Evolutionary conservation across 2,888 invertebrate genomes (phyloP), one percentile per base, ranked within the genome.

Genomic region (Agrotis puta): DNA sequence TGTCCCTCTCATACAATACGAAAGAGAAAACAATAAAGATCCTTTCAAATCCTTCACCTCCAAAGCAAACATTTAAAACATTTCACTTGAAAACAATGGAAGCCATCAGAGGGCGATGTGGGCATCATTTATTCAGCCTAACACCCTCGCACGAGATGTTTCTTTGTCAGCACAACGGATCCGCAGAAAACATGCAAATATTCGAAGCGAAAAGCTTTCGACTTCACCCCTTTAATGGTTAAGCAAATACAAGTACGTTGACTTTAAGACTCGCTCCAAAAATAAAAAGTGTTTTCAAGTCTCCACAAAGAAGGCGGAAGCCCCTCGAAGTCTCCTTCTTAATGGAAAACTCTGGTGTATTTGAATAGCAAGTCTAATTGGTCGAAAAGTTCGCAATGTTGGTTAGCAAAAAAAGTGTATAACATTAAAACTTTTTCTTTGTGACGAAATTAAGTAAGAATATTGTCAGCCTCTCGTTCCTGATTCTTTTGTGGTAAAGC

Each of bases 181-280:
- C 90, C 88, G 86, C 87, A 88, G 89, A 91, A 92, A 93, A 93
- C 92, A 93, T 91, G 91, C 91, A 92, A 92, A 93, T 92, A 90
- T 90, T 85, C 87, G 79, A 81, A 80, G 88, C 84, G 83, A 88
- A 85, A 90, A 90, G 91, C 90, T 88, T 91, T 87, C 85, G 86
- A 88, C 83, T 82, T 86, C 86, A 89, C 87, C 90, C 91, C 88
- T 88, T 89, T 91, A 93, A 93, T 93, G 92, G 93, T 86, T 88
- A 87, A 88, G 89, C 89, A 93, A 93, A 93, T 90, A 92, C 84
- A 86, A 80, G 77, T 85, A 85, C 78, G 85, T 80, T 87, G 88
- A 85, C 87, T 89, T 87, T 89, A 88, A 82, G 82, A 79, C 81
- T 79, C 78, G 77, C 70, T 84, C 74, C 77, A 83, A 85, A 84